Conservation (phyloP, 2,797 vertebrate species). For the Anguilla marmorata region DNA sequence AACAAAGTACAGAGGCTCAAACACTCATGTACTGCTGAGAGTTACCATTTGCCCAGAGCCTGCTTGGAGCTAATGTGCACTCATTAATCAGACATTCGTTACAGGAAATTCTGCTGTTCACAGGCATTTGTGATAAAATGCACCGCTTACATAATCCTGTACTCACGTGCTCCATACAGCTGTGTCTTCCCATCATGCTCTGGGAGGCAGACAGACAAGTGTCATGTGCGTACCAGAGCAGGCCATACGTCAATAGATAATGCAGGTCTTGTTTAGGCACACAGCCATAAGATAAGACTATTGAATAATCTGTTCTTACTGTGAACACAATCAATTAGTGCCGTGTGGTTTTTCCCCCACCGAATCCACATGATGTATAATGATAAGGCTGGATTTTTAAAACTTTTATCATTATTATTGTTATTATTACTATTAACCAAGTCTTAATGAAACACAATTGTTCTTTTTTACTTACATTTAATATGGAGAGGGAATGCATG, state of each 20-base stretch:
- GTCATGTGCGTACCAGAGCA: constrained; percentile 21
- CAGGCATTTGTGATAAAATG: not conserved
- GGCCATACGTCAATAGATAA: constrained; percentile 27
- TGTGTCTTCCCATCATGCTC: constrained; percentile 20
- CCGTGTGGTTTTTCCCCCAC: constrained; percentile 39
- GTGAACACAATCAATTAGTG: constrained; percentile 44
- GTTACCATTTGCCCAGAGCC: not conserved
- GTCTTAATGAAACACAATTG: not conserved
- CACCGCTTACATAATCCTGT: constrained; percentile 22
- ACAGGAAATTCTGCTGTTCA: not conserved
- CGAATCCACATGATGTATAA: constrained; percentile 33
- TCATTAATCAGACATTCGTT: not conserved
- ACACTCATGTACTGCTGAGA: not conserved
- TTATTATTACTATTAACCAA: not conserved
- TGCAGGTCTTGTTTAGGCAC: constrained; percentile 11
- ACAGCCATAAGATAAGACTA: constrained; percentile 46
- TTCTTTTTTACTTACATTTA: not conserved
- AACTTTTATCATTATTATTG: not conserved
- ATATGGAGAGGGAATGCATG: not conserved
- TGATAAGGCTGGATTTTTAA: not conserved
- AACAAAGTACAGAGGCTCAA: not conserved
- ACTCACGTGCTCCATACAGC: constrained; percentile 21
- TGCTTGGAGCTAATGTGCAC: not conserved
- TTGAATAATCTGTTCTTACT: constrained; percentile 54
- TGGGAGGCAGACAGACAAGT: constrained; percentile 15